Percentiles rank a stretch among this genome's conserved stretches.
Evolutionary conservation across 1,140 invertebrate genomes (phyloP).

Genomic region (Pseudomyrmex dendroicus): DNA sequence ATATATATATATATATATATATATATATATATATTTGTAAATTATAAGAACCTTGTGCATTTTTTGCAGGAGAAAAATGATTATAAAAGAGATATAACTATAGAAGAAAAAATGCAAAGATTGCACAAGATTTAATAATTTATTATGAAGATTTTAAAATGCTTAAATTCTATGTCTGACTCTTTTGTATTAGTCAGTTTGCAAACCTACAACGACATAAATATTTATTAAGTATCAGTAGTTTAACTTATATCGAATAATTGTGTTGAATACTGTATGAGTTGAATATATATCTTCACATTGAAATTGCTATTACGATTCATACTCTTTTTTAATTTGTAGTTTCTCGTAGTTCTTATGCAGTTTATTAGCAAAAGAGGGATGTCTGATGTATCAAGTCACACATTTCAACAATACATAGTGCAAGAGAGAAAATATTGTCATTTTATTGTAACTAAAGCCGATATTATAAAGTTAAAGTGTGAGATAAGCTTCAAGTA

Average conservation of each 20-base stretch:
- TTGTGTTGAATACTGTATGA: no score
- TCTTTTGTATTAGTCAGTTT: conserved; percentile 21
- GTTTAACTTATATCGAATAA: no score
- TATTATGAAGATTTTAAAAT: conserved; percentile 59
- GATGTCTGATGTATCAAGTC: not conserved
- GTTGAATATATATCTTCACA: no score
- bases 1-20: no score
- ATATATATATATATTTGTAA: no score
- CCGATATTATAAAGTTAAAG: conserved; percentile 43
- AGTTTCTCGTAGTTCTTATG: no score
- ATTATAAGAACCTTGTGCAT: no score
- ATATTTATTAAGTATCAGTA: conserved; percentile 26
- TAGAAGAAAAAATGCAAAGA: not conserved
- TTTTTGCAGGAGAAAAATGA: no score
- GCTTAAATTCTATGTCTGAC: conserved; percentile 56
- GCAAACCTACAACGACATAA: conserved; percentile 10
- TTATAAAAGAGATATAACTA: no score
- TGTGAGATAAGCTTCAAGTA: conserved; percentile 42
- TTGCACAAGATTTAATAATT: conserved; percentile 26
- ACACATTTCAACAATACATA: not conserved
- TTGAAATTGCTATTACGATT: no score
- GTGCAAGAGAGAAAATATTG: not conserved
- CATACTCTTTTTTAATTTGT: no score
- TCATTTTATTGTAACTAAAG: not conserved
- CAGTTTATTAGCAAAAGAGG: no score